Percentiles rank a stretch among this genome's conserved stretches.
These are phyloP conservation scores for Camponotus fellah DNA, from an alignment of 2,888 invertebrate genomes.

Conservation along the genomic window DNA sequence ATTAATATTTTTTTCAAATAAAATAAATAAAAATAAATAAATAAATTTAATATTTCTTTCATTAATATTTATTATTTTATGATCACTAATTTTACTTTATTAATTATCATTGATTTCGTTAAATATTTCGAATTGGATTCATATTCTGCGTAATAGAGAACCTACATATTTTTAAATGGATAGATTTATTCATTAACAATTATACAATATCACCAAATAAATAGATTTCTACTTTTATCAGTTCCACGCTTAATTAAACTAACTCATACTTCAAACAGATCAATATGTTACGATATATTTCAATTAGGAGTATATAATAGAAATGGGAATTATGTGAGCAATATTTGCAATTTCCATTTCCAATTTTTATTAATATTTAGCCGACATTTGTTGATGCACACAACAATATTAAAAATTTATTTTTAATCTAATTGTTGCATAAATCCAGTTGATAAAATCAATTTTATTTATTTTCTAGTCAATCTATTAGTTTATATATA, in stretches of 20 bases:
- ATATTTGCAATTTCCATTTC: conserved; percentile 1
- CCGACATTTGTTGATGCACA: not conserved
- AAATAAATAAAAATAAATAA: too few relatives aligned
- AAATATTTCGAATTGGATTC: not conserved
- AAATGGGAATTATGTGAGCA: not conserved
- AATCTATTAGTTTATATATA: not conserved
- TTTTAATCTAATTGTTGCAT: not conserved
- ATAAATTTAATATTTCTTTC: not conserved
- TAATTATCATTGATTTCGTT: not conserved
- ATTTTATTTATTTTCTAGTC: not conserved
- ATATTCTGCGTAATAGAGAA: not conserved
- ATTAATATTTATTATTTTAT: conserved; percentile 4
- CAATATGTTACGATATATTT: not conserved
- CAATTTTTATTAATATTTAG: conserved; percentile 7
- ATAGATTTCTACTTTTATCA: not conserved
- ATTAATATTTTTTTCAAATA: not conserved
- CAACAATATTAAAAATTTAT: not conserved
- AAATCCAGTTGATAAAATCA: not conserved
- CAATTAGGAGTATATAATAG: not conserved
- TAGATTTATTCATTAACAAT: not conserved
- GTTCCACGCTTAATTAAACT: not conserved
- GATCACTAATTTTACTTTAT: not conserved
- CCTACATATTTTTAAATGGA: not conserved
- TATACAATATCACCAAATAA: not conserved
- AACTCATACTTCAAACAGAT: not conserved